These are phyloP conservation scores for Octopus bimaculoides DNA, from an alignment of 1,140 invertebrate species.

Conservation along the genomic window DNA sequence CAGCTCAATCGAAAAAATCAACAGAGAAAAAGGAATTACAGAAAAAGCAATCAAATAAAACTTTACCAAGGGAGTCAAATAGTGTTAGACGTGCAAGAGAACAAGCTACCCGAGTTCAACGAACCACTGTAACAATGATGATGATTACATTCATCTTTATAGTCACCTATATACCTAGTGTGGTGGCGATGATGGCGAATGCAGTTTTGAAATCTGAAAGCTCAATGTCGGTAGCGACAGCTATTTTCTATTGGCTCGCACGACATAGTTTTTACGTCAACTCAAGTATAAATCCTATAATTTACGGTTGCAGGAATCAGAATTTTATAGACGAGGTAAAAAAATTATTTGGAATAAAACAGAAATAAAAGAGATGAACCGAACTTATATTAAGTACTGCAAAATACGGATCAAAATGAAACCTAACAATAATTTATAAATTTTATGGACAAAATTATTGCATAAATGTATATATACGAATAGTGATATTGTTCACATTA, in stretches of 20 bases:
- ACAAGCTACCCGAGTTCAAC: not conserved
- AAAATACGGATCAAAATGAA: too few species aligned
- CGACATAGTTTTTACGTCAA: not conserved
- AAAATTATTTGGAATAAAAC: too few species aligned
- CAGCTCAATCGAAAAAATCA: not conserved
- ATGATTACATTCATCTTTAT: not conserved
- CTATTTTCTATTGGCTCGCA: not conserved
- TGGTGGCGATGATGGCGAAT: not conserved
- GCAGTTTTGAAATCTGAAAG: not conserved
- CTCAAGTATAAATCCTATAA: not conserved
- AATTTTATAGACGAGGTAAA: not conserved
- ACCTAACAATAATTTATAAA: too few species aligned
- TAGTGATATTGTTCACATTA: too few species aligned
- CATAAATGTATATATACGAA: too few species aligned
- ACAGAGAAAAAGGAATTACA: not conserved
- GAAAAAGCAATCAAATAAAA: too few species aligned
- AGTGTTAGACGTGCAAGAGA: not conserved
- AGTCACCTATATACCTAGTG: not conserved
- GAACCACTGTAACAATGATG: constrained; percentile 4
- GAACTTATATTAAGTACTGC: too few species aligned
- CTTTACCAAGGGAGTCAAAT: not conserved
- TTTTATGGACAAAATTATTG: too few species aligned
- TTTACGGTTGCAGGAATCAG: not conserved
- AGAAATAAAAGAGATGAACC: too few species aligned
- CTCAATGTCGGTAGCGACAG: not conserved